Conservation (phyloP, 2,888 invertebrate genomes). For the Troglohyphantes excavatus region DNA sequence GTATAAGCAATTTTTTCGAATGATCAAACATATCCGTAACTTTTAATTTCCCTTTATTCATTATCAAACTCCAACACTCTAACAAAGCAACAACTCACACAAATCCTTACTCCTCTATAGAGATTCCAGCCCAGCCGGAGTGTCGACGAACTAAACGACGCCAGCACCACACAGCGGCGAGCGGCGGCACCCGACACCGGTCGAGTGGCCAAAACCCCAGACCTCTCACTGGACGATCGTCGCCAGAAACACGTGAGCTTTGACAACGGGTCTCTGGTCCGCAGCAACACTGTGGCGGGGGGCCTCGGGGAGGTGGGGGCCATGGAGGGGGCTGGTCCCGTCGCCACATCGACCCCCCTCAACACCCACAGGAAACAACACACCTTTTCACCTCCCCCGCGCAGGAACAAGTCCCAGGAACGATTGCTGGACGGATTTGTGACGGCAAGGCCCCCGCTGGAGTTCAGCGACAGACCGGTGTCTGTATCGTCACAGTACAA, state of each 20-base stretch:
- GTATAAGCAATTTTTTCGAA: no score
- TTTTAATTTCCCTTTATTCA: no score
- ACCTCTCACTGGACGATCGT: slow-evolving; percentile 79
- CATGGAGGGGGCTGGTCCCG: slow-evolving; percentile 66
- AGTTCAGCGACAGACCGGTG: slow-evolving; percentile 57
- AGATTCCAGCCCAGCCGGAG: slow-evolving; percentile 78
- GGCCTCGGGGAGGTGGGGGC: slow-evolving; percentile 77
- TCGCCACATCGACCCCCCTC: slow-evolving; percentile 75
- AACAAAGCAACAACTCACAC: neutral
- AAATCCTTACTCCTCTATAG: neutral
- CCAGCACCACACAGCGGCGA: slow-evolving; percentile 41
- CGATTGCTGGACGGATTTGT: slow-evolving; percentile 78
- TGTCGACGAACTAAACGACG: slow-evolving; percentile 79
- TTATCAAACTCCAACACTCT: neutral
- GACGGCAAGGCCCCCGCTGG: slow-evolving; percentile 59
- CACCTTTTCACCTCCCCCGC: slow-evolving; percentile 77
- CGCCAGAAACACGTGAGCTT: slow-evolving; percentile 94
- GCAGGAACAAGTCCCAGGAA: slow-evolving; percentile 79
- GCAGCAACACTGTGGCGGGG: slow-evolving; percentile 86
- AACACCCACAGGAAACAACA: slow-evolving; percentile 51
- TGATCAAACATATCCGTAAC: no score
- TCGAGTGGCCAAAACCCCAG: slow-evolving; percentile 77
- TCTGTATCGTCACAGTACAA: slow-evolving; percentile 50
- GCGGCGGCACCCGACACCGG: slow-evolving; percentile 32
- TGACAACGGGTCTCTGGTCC: slow-evolving; percentile 84